These are phyloP conservation scores for Clitarchus hookeri DNA, from an alignment of 2,888 invertebrate species.

Conservation along the genomic window DNA sequence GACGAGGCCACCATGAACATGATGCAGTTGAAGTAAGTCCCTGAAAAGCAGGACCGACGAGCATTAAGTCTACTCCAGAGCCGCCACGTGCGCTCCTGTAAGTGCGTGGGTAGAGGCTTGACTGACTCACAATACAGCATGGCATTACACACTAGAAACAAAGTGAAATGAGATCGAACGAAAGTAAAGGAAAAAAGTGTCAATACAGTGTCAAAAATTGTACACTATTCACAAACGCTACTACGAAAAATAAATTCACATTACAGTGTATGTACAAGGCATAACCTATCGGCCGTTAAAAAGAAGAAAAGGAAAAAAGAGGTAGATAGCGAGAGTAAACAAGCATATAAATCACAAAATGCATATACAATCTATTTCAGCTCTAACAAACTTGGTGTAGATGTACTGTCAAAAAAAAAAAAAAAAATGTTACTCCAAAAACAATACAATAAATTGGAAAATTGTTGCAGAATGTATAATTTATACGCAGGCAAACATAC, in stretches of 20 bases:
- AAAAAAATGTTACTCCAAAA: not conserved
- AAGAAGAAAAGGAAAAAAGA: not conserved
- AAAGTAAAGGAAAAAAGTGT: not conserved
- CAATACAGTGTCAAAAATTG: conserved; percentile 1
- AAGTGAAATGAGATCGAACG: not conserved
- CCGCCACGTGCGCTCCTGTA: not conserved
- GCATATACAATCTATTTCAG: not conserved
- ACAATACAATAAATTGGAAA: not conserved
- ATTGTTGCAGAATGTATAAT: not conserved
- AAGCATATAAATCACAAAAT: conserved; percentile 3
- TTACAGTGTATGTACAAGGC: conserved; percentile 3
- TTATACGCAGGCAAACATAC: conserved; percentile 36
- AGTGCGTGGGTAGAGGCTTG: not conserved
- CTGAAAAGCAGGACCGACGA: conserved; percentile 59
- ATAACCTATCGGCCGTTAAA: not conserved
- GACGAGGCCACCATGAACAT: conserved; percentile 99
- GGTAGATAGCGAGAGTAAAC: conserved; percentile 16
- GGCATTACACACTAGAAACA: conserved; percentile 14
- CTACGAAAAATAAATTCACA: not conserved
- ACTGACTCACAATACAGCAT: not conserved
- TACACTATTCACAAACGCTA: conserved; percentile 22
- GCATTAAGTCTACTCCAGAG: conserved; percentile 2
- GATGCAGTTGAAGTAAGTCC: conserved; percentile 99
- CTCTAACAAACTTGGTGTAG: conserved; percentile 16
- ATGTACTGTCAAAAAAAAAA: not conserved